Percentiles rank a stretch among this genome's conserved stretches.
phyloP scores from a whole-genome alignment of 2,888 invertebrate species.

The Geotrupes spiniger region DNA sequence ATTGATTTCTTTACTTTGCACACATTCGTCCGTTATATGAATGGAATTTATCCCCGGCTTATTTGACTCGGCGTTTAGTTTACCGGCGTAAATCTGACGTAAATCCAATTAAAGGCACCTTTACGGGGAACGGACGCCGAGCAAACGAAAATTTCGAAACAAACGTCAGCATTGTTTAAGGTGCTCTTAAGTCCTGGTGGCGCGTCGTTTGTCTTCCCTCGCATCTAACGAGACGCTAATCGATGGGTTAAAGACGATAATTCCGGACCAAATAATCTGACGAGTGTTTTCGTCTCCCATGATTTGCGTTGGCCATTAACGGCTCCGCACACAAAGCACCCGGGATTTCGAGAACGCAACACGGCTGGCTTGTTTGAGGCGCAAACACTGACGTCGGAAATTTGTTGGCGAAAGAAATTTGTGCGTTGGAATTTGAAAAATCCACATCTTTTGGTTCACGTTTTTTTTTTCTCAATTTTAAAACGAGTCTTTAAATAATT shows the following conservation, averaged over 20 bases:
- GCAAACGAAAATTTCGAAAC: constrained; percentile 17
- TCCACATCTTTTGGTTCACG: too few species aligned
- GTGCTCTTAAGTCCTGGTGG: constrained; percentile 14
- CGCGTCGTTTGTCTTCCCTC: constrained; percentile 13
- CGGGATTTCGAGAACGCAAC: background rate
- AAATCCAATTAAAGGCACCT: too few species aligned
- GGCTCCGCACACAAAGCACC: constrained; percentile 2
- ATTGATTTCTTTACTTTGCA: too few species aligned
- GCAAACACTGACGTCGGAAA: background rate
- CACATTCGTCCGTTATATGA: too few species aligned
- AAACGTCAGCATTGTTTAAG: constrained; percentile 10
- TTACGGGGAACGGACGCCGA: too few species aligned
- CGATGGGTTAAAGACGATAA: constrained; percentile 22
- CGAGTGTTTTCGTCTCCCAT: constrained; percentile 16
- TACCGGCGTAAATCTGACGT: too few species aligned
- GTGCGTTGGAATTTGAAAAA: too few species aligned
- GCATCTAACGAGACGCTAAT: constrained; percentile 21
- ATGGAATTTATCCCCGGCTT: too few species aligned
- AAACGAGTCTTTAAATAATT: too few species aligned
- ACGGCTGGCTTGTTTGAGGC: background rate
- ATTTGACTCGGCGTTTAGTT: too few species aligned
- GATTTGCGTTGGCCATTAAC: constrained; percentile 18
- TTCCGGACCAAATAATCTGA: constrained; percentile 15
- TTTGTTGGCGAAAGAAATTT: background rate
- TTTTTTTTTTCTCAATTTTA: too few species aligned